Conservation (phyloP, 2,888 invertebrate species). For the Empis livida region DNA sequence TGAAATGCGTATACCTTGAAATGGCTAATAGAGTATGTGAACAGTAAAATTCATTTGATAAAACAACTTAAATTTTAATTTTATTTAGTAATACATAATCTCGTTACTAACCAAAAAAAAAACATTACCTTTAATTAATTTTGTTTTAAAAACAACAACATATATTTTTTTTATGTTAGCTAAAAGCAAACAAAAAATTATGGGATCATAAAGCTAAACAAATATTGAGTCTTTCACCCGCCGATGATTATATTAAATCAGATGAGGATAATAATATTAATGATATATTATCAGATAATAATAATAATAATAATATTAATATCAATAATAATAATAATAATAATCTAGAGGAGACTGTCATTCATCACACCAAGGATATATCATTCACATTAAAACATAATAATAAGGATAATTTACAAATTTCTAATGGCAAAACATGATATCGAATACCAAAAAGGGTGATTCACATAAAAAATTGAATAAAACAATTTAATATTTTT, state of each 20-base stretch:
- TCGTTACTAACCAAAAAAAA: too few relatives aligned
- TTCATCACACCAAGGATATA: background rate
- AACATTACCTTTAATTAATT: too few relatives aligned
- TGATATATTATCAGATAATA: conserved; percentile 15
- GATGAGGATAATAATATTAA: conserved; percentile 24
- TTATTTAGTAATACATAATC: too few relatives aligned
- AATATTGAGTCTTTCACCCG: conserved; percentile 26
- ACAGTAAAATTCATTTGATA: too few relatives aligned
- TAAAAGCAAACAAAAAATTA: conserved; percentile 34
- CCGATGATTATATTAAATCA: conserved; percentile 18
- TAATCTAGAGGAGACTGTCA: background rate
- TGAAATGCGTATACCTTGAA: too few relatives aligned
- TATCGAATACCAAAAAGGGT: conserved; percentile 15
- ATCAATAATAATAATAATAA: conserved; percentile 1
- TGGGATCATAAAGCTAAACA: conserved; percentile 37
- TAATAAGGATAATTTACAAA: conserved; percentile 2
- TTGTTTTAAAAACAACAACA: too few relatives aligned
- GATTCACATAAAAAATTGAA: background rate
- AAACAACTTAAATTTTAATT: too few relatives aligned
- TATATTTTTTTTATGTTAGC: conserved; percentile 17
- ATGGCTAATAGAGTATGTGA: too few relatives aligned
- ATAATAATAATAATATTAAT: conserved; percentile 14
- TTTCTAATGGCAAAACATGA: conserved; percentile 15
- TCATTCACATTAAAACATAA: background rate
- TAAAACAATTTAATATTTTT: too few relatives aligned